These are phyloP conservation scores for Mycalesis mineus DNA, from an alignment of 2,888 invertebrate genomes.

Conservation along the genomic window DNA sequence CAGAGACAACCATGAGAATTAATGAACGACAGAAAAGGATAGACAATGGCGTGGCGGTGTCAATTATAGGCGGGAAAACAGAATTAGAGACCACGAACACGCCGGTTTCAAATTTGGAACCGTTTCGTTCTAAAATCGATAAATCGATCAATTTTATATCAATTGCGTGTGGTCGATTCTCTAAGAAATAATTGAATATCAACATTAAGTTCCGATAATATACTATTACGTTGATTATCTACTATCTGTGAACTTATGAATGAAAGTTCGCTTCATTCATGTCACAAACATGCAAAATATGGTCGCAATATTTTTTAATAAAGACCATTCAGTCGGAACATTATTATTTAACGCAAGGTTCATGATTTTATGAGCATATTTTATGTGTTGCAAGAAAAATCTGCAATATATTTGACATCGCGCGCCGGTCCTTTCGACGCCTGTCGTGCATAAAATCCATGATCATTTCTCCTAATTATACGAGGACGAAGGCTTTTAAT, in stretches of 20 bases:
- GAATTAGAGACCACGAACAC: slow-evolving; percentile 70
- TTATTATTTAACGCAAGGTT: slow-evolving; percentile 52
- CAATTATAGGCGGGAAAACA: slow-evolving; percentile 77
- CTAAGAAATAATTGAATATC: slow-evolving; percentile 74
- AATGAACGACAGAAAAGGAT: slow-evolving; percentile 40
- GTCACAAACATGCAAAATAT: slow-evolving; percentile 45
- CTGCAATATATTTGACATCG: slow-evolving; percentile 65
- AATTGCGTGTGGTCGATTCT: slow-evolving; percentile 74
- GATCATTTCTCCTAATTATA: slow-evolving; percentile 75
- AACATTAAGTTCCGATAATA: slow-evolving; percentile 63
- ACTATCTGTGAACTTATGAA: slow-evolving; percentile 50
- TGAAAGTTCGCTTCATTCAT: slow-evolving; percentile 60
- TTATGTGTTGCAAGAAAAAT: slow-evolving; percentile 65
- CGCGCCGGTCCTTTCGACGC: slow-evolving; percentile 71
- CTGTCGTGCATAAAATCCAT: slow-evolving; percentile 68
- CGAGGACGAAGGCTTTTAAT: slow-evolving; percentile 51
- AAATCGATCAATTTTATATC: slow-evolving; percentile 69
- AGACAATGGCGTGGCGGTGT: slow-evolving; percentile 65
- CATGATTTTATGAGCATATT: slow-evolving; percentile 62
- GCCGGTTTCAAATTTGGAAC: slow-evolving; percentile 75
- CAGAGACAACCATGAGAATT: slow-evolving; percentile 41
- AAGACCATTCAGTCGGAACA: slow-evolving; percentile 54
- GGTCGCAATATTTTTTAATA: slow-evolving; percentile 59
- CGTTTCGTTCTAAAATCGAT: slow-evolving; percentile 75
- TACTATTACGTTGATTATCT: slow-evolving; percentile 68